Evolutionary conservation across 2,888 invertebrate genomes (phyloP).

Genomic region (Arenicola marina): DNA sequence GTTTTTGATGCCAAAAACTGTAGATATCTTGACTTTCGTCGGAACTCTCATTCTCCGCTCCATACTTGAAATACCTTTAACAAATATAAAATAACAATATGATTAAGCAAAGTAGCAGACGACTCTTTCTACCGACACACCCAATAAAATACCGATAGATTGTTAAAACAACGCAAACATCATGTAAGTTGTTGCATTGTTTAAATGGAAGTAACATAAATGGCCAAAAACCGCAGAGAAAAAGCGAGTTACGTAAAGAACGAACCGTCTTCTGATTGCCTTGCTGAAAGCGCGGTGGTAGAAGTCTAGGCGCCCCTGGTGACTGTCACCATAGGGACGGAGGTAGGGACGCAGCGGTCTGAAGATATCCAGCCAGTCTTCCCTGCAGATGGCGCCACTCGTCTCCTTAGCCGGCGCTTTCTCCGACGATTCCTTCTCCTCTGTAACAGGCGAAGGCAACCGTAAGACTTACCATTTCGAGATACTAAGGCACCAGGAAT

Average conservation of each 20-base stretch:
- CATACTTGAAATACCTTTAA: constrained; percentile 24
- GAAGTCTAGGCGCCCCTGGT: constrained; percentile 30
- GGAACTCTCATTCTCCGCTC: constrained; percentile 14
- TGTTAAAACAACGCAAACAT: too few species aligned
- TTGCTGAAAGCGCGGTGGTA: constrained; percentile 29
- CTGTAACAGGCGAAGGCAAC: constrained; percentile 8
- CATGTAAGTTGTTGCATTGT: too few species aligned
- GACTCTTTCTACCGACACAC: too few species aligned
- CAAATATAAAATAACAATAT: background rate
- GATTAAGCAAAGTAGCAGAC: background rate
- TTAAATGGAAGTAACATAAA: too few species aligned
- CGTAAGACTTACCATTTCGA: background rate
- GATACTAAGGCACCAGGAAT: background rate
- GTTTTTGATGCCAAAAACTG: constrained; percentile 50
- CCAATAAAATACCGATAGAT: background rate
- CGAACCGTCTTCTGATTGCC: constrained; percentile 28
- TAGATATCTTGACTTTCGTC: constrained; percentile 22
- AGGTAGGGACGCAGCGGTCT: constrained; percentile 25
- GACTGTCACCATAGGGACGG: constrained; percentile 23
- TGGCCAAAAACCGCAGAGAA: too few species aligned
- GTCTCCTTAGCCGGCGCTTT: constrained; percentile 14
- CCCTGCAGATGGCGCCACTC: constrained; percentile 5
- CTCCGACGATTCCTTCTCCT: constrained; percentile 26
- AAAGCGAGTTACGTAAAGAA: background rate
- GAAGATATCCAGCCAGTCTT: constrained; percentile 22